phyloP scores from a whole-genome alignment of 2,113 vertebrate genomes.

The Crotophaga sulcirostris region DNA sequence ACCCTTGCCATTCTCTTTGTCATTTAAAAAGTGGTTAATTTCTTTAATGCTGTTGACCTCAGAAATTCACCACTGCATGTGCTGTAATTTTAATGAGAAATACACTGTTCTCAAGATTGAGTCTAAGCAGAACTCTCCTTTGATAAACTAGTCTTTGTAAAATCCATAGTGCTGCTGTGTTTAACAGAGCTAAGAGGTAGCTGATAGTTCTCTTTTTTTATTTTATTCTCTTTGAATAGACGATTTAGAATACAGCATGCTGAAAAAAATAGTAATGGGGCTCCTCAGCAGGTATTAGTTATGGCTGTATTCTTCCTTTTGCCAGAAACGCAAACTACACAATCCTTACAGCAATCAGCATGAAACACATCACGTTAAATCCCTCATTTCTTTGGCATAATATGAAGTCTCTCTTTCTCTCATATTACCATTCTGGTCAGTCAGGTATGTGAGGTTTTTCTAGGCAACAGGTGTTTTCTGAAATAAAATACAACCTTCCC shows the following conservation, averaged over 20 bases:
- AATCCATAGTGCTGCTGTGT: conserved; percentile 28
- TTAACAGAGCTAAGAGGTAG: conserved; percentile 55
- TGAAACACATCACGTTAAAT: neutral
- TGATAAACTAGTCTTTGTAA: conserved; percentile 56
- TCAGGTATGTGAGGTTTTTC: conserved; percentile 75
- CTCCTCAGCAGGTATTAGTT: conserved; percentile 22
- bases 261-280: conserved; percentile 27
- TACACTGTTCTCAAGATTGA: neutral
- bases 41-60: neutral
- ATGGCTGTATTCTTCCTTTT: conserved; percentile 1
- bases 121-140: neutral
- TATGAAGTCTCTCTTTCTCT: conserved; percentile 40
- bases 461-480: conserved; percentile 80
- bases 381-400: conserved; percentile 31
- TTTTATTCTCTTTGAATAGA: conserved; percentile 56
- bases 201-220: conserved; percentile 26
- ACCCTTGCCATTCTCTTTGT: neutral
- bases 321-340: conserved; percentile 32
- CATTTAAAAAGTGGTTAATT: neutral
- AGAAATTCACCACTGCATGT: neutral
- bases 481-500: conserved; percentile 75
- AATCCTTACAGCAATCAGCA: conserved; percentile 42
- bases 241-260: conserved; percentile 44
- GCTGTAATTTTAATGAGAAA: neutral
- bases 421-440: conserved; percentile 67